These are phyloP conservation scores for Tillus elongatus DNA, from an alignment of 2,888 invertebrate genomes.

Conservation along the genomic window DNA sequence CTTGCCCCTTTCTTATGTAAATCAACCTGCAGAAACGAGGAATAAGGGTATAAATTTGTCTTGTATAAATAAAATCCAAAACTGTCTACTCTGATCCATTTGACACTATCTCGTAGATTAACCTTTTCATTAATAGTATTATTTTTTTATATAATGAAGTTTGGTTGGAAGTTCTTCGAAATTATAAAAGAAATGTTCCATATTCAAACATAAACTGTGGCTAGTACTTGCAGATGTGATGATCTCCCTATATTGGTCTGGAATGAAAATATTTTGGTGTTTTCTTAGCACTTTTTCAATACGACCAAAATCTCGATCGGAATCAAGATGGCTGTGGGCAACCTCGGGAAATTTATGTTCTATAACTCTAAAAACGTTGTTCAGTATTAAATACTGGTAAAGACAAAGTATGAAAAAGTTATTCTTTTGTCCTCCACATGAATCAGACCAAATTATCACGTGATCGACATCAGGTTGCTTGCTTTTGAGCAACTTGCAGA, in stretches of 20 bases:
- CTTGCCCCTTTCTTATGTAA: too few species aligned
- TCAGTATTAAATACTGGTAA: conserved; percentile 13
- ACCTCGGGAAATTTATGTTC: conserved; percentile 33
- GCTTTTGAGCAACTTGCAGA: conserved; percentile 18
- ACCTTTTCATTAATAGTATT: neutral
- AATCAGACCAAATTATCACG: conserved; percentile 25
- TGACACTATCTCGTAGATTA: conserved; percentile 1
- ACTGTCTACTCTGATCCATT: neutral
- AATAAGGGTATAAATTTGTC: neutral
- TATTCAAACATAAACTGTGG: neutral
- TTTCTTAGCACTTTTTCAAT: conserved; percentile 29
- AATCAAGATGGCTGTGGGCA: conserved; percentile 30
- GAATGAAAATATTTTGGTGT: conserved; percentile 14
- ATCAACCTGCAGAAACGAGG: conserved; percentile 2
- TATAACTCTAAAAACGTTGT: conserved; percentile 25
- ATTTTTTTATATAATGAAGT: neutral
- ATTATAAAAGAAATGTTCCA: conserved; percentile 1
- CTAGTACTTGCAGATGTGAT: neutral
- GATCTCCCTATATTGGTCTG: neutral
- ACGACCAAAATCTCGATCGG: conserved; percentile 29
- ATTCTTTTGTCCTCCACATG: conserved; percentile 30
- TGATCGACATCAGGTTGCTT: conserved; percentile 7
- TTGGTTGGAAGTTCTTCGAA: neutral
- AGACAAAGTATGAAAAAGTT: conserved; percentile 13
- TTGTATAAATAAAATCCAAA: neutral